Evolutionary conservation across 2,113 vertebrate species (phyloP), one percentile per base, ranked within the genome.

Genomic region (Dromaius novaehollandiae): DNA sequence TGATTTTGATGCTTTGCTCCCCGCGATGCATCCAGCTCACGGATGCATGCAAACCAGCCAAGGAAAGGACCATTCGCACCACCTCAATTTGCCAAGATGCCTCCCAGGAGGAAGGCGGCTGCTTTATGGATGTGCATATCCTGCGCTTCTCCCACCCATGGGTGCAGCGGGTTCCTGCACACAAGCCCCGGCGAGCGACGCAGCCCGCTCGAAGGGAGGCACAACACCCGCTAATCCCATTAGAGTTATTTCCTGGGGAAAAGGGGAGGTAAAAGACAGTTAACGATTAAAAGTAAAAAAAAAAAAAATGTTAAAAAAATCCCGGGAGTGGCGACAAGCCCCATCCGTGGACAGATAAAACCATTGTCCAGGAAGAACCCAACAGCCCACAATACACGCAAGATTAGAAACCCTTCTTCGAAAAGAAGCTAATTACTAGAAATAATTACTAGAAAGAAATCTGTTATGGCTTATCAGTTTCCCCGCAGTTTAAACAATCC

Each of bases 361-460:
- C 75, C 50, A 95, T 91, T 97, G 95, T 96, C 96, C 94, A 66
- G 74, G 84, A 86, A 82, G 92, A 84, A 79, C 53, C 42, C 66
- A 88, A 51, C 66, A 77, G 3, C 93, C 90, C 87, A 96, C 94
- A 97, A 96, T 97, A 69, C 89, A 50, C 93, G 69, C 87, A 53
- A 87, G 95, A 97, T 97, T 95, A 96, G 93, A 63, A 95, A 79
- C 88, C 80, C 75, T 77, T 85, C 89, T 95, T 92, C 96, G 96
- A 97, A 97, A 97, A 96, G 95, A 71, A 97, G 96, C 93, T 97
- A 97, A 98, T 98, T 96, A 96, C 95, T 88, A 93, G 95, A 97
- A 97, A 96, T 96, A 97, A 98, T 97, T 96, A 96, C 97, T 91
- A 93, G 91, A 97, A 97, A 93, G 93, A 94, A 96, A 96, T 96